phyloP scores from a whole-genome alignment of 2,888 invertebrate genomes.

The Andrena flavipes region DNA sequence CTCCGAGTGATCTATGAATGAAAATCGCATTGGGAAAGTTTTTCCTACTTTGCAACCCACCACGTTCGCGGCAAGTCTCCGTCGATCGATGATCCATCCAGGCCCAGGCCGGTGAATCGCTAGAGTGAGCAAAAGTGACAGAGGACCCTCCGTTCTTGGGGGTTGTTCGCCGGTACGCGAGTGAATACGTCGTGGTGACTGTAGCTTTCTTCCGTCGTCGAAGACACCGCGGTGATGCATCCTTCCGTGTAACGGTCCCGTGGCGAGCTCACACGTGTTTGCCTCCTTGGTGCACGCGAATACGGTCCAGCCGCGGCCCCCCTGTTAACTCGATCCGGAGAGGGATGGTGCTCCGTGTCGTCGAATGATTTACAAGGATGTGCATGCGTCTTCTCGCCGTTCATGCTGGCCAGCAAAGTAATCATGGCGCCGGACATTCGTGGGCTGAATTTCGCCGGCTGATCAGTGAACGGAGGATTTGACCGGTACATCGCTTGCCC shows the following conservation, averaged over 20 bases:
- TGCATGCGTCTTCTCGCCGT: neutral
- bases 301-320: neutral
- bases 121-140: neutral
- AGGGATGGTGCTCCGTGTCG: neutral
- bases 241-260: neutral
- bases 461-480: slow-evolving; percentile 16
- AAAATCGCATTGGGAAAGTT: slow-evolving; percentile 36
- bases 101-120: neutral
- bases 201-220: neutral
- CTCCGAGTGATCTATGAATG: slow-evolving; percentile 55
- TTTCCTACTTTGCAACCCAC: neutral
- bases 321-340: neutral
- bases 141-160: neutral
- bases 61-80: neutral
- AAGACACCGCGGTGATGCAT: neutral
- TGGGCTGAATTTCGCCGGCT: neutral
- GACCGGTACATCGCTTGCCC: neutral
- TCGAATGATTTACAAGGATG: neutral
- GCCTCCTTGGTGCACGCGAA: slow-evolving; percentile 9
- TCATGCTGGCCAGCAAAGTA: neutral
- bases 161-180: neutral
- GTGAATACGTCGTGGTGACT: slow-evolving; percentile 5
- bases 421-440: neutral
- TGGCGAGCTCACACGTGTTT: slow-evolving; percentile 33
- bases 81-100: slow-evolving; percentile 25